These are phyloP conservation scores for Phaonia tiefii DNA, from an alignment of 2,888 invertebrate species.

Conservation along the genomic window DNA sequence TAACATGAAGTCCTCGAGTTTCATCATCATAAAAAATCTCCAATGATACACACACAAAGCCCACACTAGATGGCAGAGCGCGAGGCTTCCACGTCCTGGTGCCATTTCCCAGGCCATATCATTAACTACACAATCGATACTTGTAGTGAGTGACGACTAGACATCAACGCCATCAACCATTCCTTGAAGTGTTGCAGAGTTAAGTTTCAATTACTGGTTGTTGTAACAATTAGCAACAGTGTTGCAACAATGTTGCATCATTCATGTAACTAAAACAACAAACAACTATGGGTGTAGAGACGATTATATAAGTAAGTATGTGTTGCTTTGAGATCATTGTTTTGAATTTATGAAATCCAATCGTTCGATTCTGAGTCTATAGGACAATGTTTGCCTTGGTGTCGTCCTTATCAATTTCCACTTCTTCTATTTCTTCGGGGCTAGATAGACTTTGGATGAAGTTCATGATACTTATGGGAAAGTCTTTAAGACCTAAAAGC, in stretches of 20 bases:
- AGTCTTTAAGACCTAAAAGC: slow-evolving; percentile 50
- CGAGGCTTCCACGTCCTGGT: no score
- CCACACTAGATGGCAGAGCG: no score
- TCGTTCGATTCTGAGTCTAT: neutral
- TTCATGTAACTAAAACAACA: neutral
- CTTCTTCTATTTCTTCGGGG: slow-evolving; percentile 14
- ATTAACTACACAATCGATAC: no score
- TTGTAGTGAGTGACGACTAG: no score
- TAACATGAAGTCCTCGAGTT: slow-evolving; percentile 25
- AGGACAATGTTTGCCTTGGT: neutral
- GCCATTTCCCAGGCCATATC: no score
- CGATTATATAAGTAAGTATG: no score
- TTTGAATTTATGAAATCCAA: slow-evolving; percentile 19
- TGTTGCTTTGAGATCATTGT: slow-evolving; percentile 3
- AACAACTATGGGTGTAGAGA: no score
- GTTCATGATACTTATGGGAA: no score
- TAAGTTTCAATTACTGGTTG: slow-evolving; percentile 63
- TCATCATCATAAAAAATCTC: neutral
- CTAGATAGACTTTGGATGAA: slow-evolving; percentile 16
- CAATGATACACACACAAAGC: no score
- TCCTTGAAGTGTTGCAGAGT: slow-evolving; percentile 51
- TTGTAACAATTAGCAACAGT: slow-evolving; percentile 65
- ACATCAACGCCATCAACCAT: neutral
- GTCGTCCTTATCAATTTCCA: neutral
- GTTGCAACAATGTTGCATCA: slow-evolving; percentile 51